A percentile compares a stretch with the other conserved stretches of the same genome.
Conservation (phyloP, 2,113 vertebrate species). For the Thryonomys swinderianus region DNA sequence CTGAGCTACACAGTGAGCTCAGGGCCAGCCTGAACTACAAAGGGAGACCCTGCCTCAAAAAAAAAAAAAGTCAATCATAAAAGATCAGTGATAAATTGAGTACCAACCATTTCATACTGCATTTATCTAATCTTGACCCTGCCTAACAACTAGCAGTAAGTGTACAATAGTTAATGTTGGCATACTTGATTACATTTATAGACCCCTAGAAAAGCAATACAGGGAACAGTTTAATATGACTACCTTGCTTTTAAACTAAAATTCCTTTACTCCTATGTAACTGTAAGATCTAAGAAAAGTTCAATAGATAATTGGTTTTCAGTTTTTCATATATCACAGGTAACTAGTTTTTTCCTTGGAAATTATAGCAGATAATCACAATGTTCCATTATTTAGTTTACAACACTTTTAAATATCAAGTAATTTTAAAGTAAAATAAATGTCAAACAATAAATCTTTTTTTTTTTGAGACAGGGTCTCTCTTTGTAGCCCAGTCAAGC, state of each 20-base stretch:
- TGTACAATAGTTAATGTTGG: neutral
- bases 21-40: too few relatives aligned
- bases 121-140: neutral
- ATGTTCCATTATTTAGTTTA: constrained; percentile 24
- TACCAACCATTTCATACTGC: neutral
- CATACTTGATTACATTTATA: neutral
- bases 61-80: neutral
- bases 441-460: too few relatives aligned
- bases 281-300: neutral
- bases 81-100: neutral
- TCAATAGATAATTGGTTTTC: neutral
- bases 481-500: too few relatives aligned
- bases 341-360: neutral
- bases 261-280: neutral
- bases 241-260: constrained; percentile 2
- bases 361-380: neutral
- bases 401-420: constrained; percentile 21
- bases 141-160: neutral
- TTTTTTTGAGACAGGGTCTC: too few relatives aligned
- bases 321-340: neutral
- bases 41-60: too few relatives aligned
- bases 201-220: neutral
- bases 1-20: too few relatives aligned
- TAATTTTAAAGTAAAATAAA: neutral
- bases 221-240: neutral